Evolutionary conservation across 2,888 invertebrate genomes (phyloP).

Genomic region (Chymomyza caudatula): DNA sequence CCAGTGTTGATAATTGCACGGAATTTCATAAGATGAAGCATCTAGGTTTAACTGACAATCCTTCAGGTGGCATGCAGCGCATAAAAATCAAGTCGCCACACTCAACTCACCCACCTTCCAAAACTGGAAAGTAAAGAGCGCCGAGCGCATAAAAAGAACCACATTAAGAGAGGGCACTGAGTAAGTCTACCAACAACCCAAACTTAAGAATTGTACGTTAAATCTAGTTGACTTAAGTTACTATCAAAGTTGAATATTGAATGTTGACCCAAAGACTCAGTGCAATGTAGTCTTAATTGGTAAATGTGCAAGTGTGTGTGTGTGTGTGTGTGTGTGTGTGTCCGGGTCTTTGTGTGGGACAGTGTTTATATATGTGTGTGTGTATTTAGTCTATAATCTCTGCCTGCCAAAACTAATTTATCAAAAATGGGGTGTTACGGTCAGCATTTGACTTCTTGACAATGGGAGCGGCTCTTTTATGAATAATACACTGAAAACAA

Average conservation of each 20-base stretch:
- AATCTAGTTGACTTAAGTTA: neutral
- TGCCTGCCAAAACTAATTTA: neutral
- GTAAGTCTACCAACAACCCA: neutral
- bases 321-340: slow-evolving; percentile 15
- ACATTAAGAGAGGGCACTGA: neutral
- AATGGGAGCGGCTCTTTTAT: neutral
- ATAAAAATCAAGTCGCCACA: neutral
- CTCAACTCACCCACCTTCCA: neutral
- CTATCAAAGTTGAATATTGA: neutral
- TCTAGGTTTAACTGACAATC: too few relatives aligned
- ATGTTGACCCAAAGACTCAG: neutral
- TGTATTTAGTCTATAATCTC: slow-evolving; percentile 9
- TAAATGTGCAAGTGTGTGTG: neutral
- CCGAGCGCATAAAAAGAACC: neutral
- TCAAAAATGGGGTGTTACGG: neutral
- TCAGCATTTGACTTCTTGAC: neutral
- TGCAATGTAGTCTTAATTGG: neutral
- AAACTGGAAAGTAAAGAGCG: neutral
- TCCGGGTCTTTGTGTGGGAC: neutral
- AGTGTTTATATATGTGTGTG: slow-evolving; percentile 4
- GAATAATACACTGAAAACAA: neutral
- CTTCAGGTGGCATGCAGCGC: neutral
- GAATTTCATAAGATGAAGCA: too few relatives aligned
- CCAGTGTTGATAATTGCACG: too few relatives aligned
- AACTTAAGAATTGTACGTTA: neutral